Percentiles rank a stretch among this genome's conserved stretches.
Evolutionary conservation across 2,888 invertebrate genomes (phyloP).

Genomic region (Epinotia demarniana): DNA sequence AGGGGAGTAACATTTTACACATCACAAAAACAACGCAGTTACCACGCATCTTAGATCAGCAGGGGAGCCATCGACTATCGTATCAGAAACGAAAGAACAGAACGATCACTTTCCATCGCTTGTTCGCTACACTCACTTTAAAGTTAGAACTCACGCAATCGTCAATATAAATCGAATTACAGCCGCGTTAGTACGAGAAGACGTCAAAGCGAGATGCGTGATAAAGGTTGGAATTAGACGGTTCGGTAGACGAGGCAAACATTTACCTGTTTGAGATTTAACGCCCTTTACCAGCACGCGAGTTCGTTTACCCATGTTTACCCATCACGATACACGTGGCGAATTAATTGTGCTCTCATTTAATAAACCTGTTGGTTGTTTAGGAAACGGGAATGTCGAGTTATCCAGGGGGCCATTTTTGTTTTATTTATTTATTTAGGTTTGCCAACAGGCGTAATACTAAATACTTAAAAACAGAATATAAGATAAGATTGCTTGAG

Average conservation of each 20-base stretch:
- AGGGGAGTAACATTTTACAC: conserved; percentile 34
- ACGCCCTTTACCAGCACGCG: conserved; percentile 42
- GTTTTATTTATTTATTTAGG: too few relatives aligned
- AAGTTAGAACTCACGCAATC: not conserved
- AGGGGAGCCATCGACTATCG: conserved; percentile 18
- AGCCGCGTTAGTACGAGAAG: conserved; percentile 1
- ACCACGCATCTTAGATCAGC: conserved; percentile 28
- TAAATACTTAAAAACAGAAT: too few relatives aligned
- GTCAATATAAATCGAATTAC: conserved; percentile 22
- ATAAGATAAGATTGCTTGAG: too few relatives aligned
- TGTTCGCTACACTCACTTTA: not conserved
- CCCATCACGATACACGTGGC: conserved; percentile 32
- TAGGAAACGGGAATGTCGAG: conserved; percentile 1
- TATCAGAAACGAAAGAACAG: not conserved
- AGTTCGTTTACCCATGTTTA: conserved; percentile 45
- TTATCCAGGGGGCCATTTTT: not conserved
- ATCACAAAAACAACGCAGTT: conserved; percentile 36
- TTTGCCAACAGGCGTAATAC: too few relatives aligned
- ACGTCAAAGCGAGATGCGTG: conserved; percentile 18
- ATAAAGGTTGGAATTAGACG: conserved; percentile 42
- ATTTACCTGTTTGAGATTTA: conserved; percentile 44
- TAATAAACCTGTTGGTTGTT: conserved; percentile 31
- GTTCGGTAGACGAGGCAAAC: conserved; percentile 45
- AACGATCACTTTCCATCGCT: conserved; percentile 7
- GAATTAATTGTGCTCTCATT: conserved; percentile 24